Conservation (phyloP, 2,797 vertebrate genomes). For the Lithobates pipiens region DNA sequence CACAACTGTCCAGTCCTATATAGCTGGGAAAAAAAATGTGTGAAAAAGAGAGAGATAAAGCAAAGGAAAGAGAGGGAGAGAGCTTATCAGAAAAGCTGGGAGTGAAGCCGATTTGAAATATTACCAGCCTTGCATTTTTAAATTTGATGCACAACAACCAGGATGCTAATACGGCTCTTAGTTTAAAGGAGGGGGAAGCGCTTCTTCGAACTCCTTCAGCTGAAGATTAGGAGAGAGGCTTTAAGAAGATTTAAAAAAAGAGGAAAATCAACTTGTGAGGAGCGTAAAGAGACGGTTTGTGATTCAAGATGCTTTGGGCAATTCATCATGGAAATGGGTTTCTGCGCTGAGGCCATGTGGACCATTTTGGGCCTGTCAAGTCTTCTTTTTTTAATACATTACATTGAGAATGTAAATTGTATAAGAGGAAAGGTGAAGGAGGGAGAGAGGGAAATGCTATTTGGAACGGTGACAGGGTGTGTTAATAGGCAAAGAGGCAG, state of each 20-base stretch:
- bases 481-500: conserved; percentile 55
- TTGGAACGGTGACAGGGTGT: conserved; percentile 59
- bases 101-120: conserved; percentile 94
- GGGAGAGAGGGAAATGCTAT: conserved; percentile 59
- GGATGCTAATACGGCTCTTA: conserved; percentile 97
- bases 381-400: conserved; percentile 95
- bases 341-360: conserved; percentile 99
- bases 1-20: conserved; percentile 53
- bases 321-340: conserved; percentile 99
- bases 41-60: conserved; percentile 58
- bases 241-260: conserved; percentile 98
- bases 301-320: conserved; percentile 98
- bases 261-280: conserved; percentile 90
- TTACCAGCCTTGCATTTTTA: conserved; percentile 99
- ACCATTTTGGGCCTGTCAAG: conserved; percentile 99
- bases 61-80: conserved; percentile 65
- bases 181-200: conserved; percentile 84
- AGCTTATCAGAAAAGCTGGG: conserved; percentile 80
- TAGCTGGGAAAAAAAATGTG: conserved; percentile 41
- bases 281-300: conserved; percentile 93
- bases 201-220: conserved; percentile 99
- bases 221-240: conserved; percentile 98
- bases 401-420: conserved; percentile 99
- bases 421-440: conserved; percentile 81
- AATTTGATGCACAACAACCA: conserved; percentile 95